Conservation (phyloP, 2,888 invertebrate genomes). For the Sphaerophoria rueppellii region DNA sequence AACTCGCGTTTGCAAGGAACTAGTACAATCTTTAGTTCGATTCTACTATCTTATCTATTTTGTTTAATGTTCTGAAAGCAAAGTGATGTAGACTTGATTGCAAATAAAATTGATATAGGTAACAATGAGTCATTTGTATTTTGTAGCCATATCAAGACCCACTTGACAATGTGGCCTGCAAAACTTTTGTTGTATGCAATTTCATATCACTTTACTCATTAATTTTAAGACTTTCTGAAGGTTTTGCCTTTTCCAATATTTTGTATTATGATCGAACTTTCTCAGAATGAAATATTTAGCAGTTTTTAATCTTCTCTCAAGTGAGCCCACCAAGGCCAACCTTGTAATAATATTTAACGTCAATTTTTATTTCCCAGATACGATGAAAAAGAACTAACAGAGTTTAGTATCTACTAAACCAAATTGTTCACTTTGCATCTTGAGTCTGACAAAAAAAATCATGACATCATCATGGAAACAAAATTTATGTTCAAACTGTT, state of each 20-base stretch:
- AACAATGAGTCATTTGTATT: neutral
- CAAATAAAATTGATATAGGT: neutral
- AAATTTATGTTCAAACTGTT: neutral
- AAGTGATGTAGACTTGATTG: neutral
- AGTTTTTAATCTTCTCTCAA: too few relatives aligned
- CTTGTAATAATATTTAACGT: too few relatives aligned
- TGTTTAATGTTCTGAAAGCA: neutral
- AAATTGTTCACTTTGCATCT: neutral
- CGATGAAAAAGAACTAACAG: neutral
- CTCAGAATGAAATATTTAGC: too few relatives aligned
- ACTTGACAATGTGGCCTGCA: neutral
- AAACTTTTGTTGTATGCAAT: neutral
- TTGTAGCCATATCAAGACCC: neutral
- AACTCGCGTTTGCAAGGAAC: slow-evolving; percentile 1
- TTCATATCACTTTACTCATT: too few relatives aligned
- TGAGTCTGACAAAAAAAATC: neutral
- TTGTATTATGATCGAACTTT: too few relatives aligned
- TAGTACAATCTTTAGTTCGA: neutral
- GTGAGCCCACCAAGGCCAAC: too few relatives aligned
- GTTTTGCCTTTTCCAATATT: too few relatives aligned
- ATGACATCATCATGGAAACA: neutral
- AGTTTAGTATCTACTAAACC: neutral
- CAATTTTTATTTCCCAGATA: neutral
- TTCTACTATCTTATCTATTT: slow-evolving; percentile 40
- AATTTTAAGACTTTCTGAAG: too few relatives aligned